phyloP scores from a whole-genome alignment of 2,797 vertebrate species.

The Varecia variegata region DNA sequence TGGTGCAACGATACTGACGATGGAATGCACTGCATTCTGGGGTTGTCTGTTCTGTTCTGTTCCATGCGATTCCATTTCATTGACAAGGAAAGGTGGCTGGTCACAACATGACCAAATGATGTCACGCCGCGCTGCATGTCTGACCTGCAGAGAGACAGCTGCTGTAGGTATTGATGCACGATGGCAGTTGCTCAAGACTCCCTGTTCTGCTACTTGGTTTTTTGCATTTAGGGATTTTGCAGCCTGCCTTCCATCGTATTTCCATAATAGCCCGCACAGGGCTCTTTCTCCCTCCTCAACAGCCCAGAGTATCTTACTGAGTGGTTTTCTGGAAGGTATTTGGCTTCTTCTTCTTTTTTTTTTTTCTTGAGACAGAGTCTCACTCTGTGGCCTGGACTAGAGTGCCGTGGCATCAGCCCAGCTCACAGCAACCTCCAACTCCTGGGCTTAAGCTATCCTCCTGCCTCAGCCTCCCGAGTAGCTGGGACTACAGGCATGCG shows the following conservation, averaged over 20 bases:
- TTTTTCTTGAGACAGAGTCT: too few species aligned
- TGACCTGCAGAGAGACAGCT: not conserved
- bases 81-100: not conserved
- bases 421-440: too few species aligned
- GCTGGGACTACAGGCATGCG: too few species aligned
- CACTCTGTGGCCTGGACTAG: too few species aligned
- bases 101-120: too few species aligned
- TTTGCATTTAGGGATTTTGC: not conserved
- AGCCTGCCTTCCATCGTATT: not conserved
- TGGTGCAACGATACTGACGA: not conserved
- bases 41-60: not conserved
- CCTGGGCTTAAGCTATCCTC: too few species aligned
- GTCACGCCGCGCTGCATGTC: not conserved
- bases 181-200: rapidly evolving
- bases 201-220: not conserved
- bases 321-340: not conserved
- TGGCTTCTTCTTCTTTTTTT: not conserved
- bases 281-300: not conserved
- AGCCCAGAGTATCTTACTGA: too few species aligned
- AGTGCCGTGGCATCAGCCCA: too few species aligned
- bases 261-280: not conserved
- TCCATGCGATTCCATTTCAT: not conserved
- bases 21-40: not conserved
- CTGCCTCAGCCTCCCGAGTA: too few species aligned
- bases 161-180: not conserved